Evolutionary conservation across 2,113 vertebrate species (phyloP).

Genomic region (Pygoscelis adeliae): DNA sequence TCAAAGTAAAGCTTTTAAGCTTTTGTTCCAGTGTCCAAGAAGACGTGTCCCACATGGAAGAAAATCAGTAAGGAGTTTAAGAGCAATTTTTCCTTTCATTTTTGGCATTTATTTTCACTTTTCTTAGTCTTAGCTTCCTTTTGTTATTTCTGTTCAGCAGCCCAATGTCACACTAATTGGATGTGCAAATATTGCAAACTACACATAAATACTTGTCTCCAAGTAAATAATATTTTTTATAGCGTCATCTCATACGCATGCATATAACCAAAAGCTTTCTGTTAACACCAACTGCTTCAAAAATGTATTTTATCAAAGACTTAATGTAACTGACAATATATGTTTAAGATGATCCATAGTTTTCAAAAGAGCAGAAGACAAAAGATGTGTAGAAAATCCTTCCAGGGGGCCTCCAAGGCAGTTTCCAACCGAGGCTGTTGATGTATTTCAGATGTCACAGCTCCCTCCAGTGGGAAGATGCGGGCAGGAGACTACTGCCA

Average conservation of each 20-base stretch:
- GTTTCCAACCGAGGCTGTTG: not conserved
- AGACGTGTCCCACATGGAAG: not conserved
- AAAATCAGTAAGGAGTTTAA: not conserved
- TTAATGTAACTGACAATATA: not conserved
- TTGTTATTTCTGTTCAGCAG: not conserved
- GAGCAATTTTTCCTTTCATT: not conserved
- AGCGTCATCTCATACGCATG: accelerated
- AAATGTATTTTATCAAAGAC: not conserved
- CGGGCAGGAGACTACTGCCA: not conserved
- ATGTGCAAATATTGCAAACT: not conserved
- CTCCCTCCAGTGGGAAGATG: slow-evolving; percentile 59
- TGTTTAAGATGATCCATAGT: not conserved
- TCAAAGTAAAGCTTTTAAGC: not conserved
- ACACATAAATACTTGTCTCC: not conserved
- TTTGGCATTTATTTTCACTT: not conserved
- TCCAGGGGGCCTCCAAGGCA: not conserved
- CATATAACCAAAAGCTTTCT: not conserved
- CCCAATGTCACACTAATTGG: not conserved
- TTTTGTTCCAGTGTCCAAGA: not conserved
- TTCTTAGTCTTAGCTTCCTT: not conserved
- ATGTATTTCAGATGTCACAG: slow-evolving; percentile 35
- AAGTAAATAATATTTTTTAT: not conserved
- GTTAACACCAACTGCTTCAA: not conserved
- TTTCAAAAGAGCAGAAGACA: not conserved
- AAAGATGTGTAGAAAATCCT: not conserved